Percentiles rank a stretch among this genome's conserved stretches.
These are phyloP conservation scores for Phortica okadai DNA, from an alignment of 2,888 invertebrate genomes.

Conservation along the genomic window DNA sequence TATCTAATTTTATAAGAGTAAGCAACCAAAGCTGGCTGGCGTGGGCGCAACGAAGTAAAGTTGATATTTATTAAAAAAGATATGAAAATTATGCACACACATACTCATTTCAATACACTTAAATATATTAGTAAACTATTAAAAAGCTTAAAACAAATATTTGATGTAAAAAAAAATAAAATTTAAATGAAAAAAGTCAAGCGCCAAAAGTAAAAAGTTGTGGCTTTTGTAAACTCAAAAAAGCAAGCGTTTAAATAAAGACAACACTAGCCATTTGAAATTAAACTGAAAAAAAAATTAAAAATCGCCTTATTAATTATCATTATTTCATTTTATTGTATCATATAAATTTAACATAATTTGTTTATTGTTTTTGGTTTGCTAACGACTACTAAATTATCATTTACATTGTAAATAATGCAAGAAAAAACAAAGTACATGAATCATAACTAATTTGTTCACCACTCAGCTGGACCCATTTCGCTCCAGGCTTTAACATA, in stretches of 20 bases:
- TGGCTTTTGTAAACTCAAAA: not conserved
- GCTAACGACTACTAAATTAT: too few species aligned
- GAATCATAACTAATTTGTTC: conserved; percentile 27
- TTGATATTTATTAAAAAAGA: conserved; percentile 4
- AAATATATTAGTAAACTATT: too few species aligned
- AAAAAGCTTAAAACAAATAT: too few species aligned
- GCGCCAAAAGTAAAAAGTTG: not conserved
- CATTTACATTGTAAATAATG: too few species aligned
- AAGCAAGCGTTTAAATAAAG: conserved; percentile 5
- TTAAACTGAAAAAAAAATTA: not conserved
- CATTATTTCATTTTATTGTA: too few species aligned
- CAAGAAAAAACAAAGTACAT: not conserved
- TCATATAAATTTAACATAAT: not conserved
- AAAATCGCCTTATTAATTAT: not conserved
- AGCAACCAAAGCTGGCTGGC: conserved; percentile 21
- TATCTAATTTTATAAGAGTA: not conserved
- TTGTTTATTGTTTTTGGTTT: conserved; percentile 7
- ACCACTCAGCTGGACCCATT: conserved; percentile 81
- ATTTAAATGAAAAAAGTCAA: not conserved
- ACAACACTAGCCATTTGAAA: conserved; percentile 12
- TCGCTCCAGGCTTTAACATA: conserved; percentile 83
- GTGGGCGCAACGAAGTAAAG: conserved; percentile 12
- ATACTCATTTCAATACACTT: too few species aligned
- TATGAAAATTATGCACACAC: too few species aligned
- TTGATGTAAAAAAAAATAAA: too few species aligned